Conservation (phyloP, 2,797 vertebrate species). For the Clarias platycephalus region DNA sequence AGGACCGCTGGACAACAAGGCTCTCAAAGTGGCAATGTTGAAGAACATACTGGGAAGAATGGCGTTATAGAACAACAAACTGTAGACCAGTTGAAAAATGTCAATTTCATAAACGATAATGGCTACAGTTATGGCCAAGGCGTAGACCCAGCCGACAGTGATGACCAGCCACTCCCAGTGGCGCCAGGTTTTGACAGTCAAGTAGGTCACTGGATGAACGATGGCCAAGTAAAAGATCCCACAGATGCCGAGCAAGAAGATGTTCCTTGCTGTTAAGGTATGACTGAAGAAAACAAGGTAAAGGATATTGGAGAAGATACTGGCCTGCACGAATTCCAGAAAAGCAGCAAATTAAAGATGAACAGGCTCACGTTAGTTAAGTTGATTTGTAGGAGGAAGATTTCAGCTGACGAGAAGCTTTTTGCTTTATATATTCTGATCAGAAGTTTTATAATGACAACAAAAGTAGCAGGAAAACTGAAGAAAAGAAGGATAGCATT, state of each 20-base stretch:
- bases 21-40: not conserved
- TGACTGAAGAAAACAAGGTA: not conserved
- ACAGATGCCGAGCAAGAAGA: conserved; percentile 29
- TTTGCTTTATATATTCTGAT: not conserved
- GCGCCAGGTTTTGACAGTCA: not conserved
- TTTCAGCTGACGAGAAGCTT: not conserved
- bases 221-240: conserved; percentile 45
- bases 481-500: too few species aligned
- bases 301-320: not conserved
- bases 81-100: not conserved
- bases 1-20: not conserved
- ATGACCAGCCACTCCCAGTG: not conserved
- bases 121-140: not conserved
- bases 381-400: conserved; percentile 30
- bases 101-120: not conserved
- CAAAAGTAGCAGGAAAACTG: not conserved
- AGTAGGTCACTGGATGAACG: conserved; percentile 29
- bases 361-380: not conserved
- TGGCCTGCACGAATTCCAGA: not conserved
- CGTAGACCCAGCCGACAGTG: conserved; percentile 32
- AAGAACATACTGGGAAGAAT: not conserved
- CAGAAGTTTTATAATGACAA: not conserved
- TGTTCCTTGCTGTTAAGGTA: conserved; percentile 4
- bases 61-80: not conserved
- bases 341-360: not conserved